Percentiles rank a stretch among this genome's conserved stretches.
These are phyloP conservation scores for Anoplius nigerrimus DNA, from an alignment of 2,888 invertebrate species.

Conservation along the genomic window DNA sequence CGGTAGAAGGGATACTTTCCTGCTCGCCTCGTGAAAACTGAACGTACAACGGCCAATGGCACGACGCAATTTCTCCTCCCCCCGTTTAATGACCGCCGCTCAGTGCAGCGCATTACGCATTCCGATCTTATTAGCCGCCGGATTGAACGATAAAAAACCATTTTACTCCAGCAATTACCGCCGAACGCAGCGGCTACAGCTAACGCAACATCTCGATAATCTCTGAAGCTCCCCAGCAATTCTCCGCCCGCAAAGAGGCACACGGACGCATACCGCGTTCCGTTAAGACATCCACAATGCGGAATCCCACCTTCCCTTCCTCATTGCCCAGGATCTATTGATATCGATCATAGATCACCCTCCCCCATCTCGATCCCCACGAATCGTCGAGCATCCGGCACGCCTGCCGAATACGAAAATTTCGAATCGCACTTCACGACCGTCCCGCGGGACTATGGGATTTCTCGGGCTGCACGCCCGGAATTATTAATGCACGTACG, in stretches of 20 bases:
- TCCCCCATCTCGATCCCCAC: background rate
- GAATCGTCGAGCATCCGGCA: background rate
- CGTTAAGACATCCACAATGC: no score
- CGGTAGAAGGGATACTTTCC: no score
- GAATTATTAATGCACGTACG: conserved; percentile 18
- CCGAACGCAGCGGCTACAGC: no score
- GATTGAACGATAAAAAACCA: background rate
- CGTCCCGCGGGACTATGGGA: conserved; percentile 3
- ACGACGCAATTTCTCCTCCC: background rate
- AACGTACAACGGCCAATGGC: no score
- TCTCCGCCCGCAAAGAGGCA: no score
- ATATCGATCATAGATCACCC: no score
- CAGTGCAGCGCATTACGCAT: background rate
- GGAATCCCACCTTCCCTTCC: no score
- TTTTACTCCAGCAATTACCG: background rate
- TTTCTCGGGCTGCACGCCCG: conserved; percentile 1
- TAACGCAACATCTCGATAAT: no score
- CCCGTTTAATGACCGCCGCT: background rate
- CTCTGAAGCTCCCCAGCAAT: no score
- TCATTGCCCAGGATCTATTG: no score
- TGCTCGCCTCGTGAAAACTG: no score
- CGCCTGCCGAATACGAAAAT: conserved; percentile 4
- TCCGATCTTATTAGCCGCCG: background rate
- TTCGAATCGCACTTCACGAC: background rate
- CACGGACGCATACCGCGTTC: no score